Percentiles rank a stretch among this genome's conserved stretches.
Conservation (phyloP, 2,888 invertebrate species). For the Oscheius sp. region DNA sequence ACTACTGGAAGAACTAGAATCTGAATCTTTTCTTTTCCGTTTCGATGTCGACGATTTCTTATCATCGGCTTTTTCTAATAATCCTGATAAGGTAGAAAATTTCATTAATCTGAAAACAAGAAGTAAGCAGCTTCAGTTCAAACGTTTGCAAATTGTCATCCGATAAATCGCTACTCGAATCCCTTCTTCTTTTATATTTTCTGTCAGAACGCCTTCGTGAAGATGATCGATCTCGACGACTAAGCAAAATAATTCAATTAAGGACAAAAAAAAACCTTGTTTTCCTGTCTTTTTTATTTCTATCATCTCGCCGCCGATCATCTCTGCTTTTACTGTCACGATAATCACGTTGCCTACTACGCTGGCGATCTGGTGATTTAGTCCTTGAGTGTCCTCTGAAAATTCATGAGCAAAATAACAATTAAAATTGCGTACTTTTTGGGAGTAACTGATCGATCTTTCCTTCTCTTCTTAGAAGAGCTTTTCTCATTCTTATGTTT, state of each 20-base stretch:
- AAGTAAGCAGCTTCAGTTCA: not conserved
- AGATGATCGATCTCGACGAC: constrained; percentile 2
- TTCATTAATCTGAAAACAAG: constrained; percentile 19
- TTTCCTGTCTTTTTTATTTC: not conserved
- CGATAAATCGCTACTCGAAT: no score
- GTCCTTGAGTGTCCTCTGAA: constrained; percentile 2
- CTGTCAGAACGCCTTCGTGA: not conserved
- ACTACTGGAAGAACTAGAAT: constrained; percentile 41
- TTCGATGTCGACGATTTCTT: constrained; percentile 23
- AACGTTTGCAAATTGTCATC: not conserved
- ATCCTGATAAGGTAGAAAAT: constrained; percentile 1
- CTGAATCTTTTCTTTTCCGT: constrained; percentile 32
- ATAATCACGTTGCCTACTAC: not conserved
- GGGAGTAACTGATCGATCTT: constrained; percentile 17
- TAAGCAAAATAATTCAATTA: not conserved
- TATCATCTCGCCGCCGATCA: constrained; percentile 4
- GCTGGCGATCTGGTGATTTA: not conserved
- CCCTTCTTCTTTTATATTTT: constrained; percentile 1
- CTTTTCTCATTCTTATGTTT: not conserved
- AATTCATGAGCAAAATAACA: not conserved
- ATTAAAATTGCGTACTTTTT: constrained; percentile 6
- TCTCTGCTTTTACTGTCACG: not conserved
- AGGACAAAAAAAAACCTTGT: not conserved
- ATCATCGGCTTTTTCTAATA: not conserved
- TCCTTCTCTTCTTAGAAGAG: constrained; percentile 21